Evolutionary conservation across 2,113 vertebrate genomes (phyloP).

Genomic region (Onychorhynchus coronatus): DNA sequence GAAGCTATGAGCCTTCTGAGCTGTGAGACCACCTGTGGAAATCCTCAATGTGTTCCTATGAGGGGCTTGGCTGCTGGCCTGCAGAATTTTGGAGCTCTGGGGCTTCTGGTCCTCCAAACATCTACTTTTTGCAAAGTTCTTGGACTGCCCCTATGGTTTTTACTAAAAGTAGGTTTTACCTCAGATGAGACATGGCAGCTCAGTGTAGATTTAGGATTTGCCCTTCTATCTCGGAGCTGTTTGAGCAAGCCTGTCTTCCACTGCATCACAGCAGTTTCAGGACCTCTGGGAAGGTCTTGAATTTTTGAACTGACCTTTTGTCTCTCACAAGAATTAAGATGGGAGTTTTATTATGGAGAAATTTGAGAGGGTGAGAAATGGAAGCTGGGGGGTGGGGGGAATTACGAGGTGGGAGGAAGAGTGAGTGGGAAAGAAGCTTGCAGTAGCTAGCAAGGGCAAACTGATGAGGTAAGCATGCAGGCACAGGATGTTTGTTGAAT

Average conservation of each 20-base stretch:
- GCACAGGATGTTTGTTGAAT: not conserved
- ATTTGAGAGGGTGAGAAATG: not conserved
- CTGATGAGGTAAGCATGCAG: constrained; percentile 1
- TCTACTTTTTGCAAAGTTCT: not conserved
- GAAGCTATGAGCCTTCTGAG: not conserved
- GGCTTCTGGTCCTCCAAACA: not conserved
- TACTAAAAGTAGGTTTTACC: not conserved
- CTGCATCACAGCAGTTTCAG: not conserved
- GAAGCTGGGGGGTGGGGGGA: not conserved
- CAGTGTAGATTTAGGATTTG: not conserved
- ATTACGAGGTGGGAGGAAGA: constrained; percentile 3
- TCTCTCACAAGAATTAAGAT: not conserved
- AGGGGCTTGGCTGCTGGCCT: not conserved
- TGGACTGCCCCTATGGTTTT: not conserved
- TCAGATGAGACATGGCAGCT: not conserved
- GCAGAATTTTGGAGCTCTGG: not conserved
- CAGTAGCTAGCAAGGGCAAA: constrained; percentile 13
- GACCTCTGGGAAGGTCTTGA: not conserved
- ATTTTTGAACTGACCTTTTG: not conserved
- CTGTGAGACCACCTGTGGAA: not conserved
- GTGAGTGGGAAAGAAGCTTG: constrained; percentile 23
- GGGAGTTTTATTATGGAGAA: not conserved
- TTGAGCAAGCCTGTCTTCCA: not conserved
- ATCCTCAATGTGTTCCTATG: not conserved
- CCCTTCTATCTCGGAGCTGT: not conserved